Evolutionary conservation across 35 echinoderm and acorn worm species (phyloP).

Genomic region (Ptychodera flava): DNA sequence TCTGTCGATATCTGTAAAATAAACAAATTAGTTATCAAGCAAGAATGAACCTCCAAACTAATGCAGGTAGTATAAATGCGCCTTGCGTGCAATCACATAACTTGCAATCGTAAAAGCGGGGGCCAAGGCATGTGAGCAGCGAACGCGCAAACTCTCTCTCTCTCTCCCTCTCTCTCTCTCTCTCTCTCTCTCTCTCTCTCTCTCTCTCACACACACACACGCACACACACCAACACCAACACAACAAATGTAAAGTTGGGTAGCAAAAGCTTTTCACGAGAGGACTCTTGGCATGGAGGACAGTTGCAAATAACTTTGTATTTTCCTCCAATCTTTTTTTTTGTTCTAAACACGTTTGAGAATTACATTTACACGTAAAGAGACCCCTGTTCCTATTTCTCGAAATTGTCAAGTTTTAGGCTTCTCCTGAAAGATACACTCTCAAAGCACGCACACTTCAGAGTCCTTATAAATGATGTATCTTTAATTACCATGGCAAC

Average conservation of each 20-base stretch:
- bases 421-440: no score
- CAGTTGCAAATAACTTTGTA: not conserved
- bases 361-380: not conserved
- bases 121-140: not conserved
- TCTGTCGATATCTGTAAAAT: not conserved
- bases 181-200: no score
- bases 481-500: constrained; percentile 7
- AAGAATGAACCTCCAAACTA: not conserved
- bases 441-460: not conserved
- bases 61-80: not conserved
- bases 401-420: no score
- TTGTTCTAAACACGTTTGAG: not conserved
- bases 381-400: no score
- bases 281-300: no score
- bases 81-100: not conserved
- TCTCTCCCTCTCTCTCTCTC: no score
- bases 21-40: not conserved
- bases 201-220: no score
- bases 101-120: not conserved
- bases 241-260: no score
- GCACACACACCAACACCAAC: no score
- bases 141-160: not conserved
- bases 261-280: no score
- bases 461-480: not conserved
- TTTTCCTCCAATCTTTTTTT: not conserved